Evolutionary conservation across 2,888 invertebrate genomes (phyloP).

Genomic region (Harmothoe impar): DNA sequence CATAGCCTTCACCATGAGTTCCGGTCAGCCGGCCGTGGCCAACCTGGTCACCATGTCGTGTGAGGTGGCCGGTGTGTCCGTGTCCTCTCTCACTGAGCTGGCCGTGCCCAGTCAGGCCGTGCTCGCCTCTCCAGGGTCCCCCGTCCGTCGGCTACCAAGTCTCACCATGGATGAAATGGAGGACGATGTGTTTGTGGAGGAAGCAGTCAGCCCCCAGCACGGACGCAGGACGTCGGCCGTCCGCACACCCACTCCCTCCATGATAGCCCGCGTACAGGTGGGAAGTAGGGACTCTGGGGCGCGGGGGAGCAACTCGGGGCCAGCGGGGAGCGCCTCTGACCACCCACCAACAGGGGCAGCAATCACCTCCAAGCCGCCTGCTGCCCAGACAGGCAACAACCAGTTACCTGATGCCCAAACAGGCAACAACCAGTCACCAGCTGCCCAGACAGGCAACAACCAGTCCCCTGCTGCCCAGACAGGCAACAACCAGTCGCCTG

Average conservation of each 20-base stretch:
- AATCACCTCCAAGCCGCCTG: not conserved
- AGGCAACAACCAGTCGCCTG: not conserved
- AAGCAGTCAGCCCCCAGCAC: not conserved
- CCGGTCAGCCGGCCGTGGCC: not conserved
- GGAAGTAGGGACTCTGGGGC: not conserved
- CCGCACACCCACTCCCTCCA: no score
- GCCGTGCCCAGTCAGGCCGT: not conserved
- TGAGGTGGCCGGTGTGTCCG: not conserved
- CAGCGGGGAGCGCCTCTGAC: not conserved
- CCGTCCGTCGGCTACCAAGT: not conserved
- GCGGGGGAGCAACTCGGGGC: not conserved
- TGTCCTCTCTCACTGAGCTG: not conserved
- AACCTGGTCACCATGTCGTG: not conserved
- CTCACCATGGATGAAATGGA: slow-evolving; percentile 40
- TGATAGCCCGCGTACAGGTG: no score
- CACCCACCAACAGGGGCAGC: not conserved
- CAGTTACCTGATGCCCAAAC: not conserved
- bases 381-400: not conserved
- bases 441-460: not conserved
- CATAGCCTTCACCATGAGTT: not conserved
- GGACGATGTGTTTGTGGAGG: slow-evolving; percentile 27
- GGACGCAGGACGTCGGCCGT: no score
- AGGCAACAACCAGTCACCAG: not conserved
- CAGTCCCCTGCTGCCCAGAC: not conserved
- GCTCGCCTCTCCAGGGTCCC: not conserved